Evolutionary conservation across 1,140 invertebrate species (phyloP).

Genomic region (Steinernema khuongi): DNA sequence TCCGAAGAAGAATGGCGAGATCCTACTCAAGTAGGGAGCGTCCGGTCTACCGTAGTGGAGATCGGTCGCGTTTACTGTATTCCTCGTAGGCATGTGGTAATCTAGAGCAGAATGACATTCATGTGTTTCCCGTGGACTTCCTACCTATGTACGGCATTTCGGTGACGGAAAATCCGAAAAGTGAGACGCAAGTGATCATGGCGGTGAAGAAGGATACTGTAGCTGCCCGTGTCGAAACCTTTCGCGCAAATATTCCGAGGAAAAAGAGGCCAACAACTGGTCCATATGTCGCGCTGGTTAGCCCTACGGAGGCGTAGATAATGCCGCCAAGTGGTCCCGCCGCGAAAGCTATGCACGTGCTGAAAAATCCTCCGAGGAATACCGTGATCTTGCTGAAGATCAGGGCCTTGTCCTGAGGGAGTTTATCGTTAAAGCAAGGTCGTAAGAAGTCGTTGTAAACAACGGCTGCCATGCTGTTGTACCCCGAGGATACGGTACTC

Average conservation of each 20-base stretch:
- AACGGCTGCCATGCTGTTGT: slow-evolving; percentile 16
- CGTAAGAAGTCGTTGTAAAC: slow-evolving; percentile 1
- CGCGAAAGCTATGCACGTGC: neutral
- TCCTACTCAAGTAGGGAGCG: neutral
- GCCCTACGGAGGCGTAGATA: neutral
- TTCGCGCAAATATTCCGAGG: neutral
- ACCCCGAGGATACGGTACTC: slow-evolving; percentile 1
- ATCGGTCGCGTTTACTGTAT: neutral
- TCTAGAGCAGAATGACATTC: neutral
- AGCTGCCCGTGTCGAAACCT: neutral
- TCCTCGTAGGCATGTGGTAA: neutral
- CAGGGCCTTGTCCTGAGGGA: neutral
- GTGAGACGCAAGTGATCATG: neutral
- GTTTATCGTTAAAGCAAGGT: neutral
- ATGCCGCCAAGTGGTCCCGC: neutral
- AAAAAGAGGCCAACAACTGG: neutral
- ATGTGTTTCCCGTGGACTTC: neutral
- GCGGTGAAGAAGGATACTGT: neutral
- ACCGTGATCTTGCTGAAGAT: neutral
- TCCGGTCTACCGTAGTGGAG: neutral
- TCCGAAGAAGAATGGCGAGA: slow-evolving; percentile 17
- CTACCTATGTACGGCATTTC: slow-evolving; percentile 1
- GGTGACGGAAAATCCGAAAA: neutral
- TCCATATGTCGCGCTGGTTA: neutral
- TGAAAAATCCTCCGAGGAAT: neutral